phyloP scores from a whole-genome alignment of 2,797 vertebrate genomes.

The Spheniscus humboldti region DNA sequence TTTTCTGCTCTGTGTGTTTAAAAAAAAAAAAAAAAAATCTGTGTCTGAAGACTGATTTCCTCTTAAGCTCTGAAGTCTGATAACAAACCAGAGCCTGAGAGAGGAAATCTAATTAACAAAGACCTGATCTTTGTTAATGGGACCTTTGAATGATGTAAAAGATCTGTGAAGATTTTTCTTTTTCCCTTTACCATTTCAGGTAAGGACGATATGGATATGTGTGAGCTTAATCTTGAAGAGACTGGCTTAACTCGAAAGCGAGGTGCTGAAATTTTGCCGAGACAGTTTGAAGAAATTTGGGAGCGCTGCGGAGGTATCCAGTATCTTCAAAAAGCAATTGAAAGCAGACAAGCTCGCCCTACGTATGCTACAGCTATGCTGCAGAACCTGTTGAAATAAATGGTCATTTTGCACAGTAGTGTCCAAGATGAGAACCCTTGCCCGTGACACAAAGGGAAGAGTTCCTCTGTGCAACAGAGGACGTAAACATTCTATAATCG shows the following conservation, averaged over 20 bases:
- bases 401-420: neutral
- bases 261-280: conserved; percentile 90
- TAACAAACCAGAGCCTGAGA: neutral
- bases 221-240: conserved; percentile 95
- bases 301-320: conserved; percentile 93
- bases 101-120: neutral
- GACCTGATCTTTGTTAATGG: neutral
- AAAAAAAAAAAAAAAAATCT: neutral
- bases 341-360: conserved; percentile 89
- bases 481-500: conserved; percentile 28
- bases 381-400: conserved; percentile 85
- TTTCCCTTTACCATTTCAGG: conserved; percentile 69
- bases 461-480: conserved; percentile 53
- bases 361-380: conserved; percentile 97
- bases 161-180: neutral
- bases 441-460: conserved; percentile 72
- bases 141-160: neutral
- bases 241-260: conserved; percentile 93
- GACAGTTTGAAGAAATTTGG: conserved; percentile 97
- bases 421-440: neutral
- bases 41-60: neutral
- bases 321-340: conserved; percentile 92
- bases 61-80: neutral
- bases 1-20: neutral
- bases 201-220: conserved; percentile 99